Base-by-base conservation (phyloP, 2,888 invertebrate species). In the Salticus scenicus region DNA sequence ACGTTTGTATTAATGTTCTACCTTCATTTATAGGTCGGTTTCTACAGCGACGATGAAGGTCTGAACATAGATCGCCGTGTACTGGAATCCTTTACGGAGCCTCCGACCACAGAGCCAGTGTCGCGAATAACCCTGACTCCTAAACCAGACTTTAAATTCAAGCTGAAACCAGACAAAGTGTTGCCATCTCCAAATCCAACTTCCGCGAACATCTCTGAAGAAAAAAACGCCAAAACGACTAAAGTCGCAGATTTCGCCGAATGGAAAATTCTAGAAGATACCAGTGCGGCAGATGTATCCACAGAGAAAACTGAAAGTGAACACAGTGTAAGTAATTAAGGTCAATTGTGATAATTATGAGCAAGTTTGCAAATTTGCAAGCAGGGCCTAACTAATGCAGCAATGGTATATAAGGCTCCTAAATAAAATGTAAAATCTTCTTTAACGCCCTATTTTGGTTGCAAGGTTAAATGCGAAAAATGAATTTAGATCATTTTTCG, bases 41-140 rank as follows among this genome's bases (percentile, higher is more conserved):
- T 42, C 47, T 88, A 87, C 74, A 88, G 84, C 30, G 86, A 83
- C 37, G 88, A 88, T 0, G 75, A 37, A 30, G 88, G 88, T 14
- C 30, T 88, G 14, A 64, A 69, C 5, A 33, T 88, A 1, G 87
- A 88, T 20, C 81, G 47, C 10, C 51, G 72, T 4, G 47, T 78
- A 24, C 28, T 85, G 12, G 28, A 41, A n/a, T 63, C 74, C 0
- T 73, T 74, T 28, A 63, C 30, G 17, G 57, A 57, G 20, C 14
- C 31, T 41, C 30, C 20, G 10, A 31, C 30, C n/a, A 20, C 33
- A 30, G 41, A 71, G 63, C 1, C 41, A n/a, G 24, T 28, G 27
- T 17, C 20, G 41, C 57, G 14, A 24, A 30, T 33, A 27, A 31
- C 47, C 30, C 17, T 57, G 20, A 57, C 70, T 17, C 41, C 82